Evolutionary conservation across 2,797 vertebrate genomes (phyloP).

Genomic region (Ibycter americanus): DNA sequence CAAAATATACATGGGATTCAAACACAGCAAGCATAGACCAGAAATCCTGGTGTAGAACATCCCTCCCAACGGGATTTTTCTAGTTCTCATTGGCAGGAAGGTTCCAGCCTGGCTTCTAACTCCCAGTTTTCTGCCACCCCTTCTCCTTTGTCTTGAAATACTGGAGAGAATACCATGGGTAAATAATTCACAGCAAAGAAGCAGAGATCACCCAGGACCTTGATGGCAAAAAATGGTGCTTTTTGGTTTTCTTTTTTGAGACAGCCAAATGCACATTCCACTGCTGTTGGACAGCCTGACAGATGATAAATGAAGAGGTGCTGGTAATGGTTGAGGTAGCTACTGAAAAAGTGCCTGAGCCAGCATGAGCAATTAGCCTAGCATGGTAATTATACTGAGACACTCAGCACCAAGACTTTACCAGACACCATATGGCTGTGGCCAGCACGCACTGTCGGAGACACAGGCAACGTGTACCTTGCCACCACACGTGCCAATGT

Average conservation of each 20-base stretch:
- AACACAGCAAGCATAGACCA: neutral
- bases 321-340: neutral
- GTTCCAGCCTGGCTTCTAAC: neutral
- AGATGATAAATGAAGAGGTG: neutral
- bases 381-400: neutral
- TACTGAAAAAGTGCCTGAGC: neutral
- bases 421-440: neutral
- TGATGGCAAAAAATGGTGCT: neutral
- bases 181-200: neutral
- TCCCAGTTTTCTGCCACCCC: neutral
- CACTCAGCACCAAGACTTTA: neutral
- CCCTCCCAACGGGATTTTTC: neutral
- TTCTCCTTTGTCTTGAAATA: constrained; percentile 27
- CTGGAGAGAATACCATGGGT: neutral
- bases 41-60: neutral
- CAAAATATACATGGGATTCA: neutral
- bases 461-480: neutral
- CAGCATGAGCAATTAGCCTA: neutral
- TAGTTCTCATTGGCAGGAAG: neutral
- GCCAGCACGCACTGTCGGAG: neutral
- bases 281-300: neutral
- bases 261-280: neutral
- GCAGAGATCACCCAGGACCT: neutral
- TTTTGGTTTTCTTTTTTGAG: neutral
- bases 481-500: neutral